Evolutionary conservation across 1,140 invertebrate genomes (phyloP).

Genomic region (Amphibalanus amphitrite): DNA sequence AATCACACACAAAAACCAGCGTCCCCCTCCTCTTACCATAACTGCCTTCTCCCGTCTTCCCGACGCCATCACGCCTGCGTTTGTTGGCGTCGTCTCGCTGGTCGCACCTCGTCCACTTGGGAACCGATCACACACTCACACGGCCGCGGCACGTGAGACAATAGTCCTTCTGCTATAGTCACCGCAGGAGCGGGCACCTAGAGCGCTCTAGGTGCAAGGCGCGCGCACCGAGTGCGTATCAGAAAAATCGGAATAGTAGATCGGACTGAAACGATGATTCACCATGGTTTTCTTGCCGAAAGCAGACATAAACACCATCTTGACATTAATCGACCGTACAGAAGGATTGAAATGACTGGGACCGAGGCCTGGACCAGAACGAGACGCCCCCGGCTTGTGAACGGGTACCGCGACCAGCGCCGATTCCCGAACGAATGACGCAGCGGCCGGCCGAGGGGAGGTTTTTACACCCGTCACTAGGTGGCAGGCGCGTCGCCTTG

Average conservation of each 20-base stretch:
- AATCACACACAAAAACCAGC: too few relatives aligned
- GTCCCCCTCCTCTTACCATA: too few relatives aligned
- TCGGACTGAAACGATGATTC: conserved; percentile 23
- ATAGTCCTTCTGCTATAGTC: conserved; percentile 6
- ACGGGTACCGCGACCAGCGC: not conserved
- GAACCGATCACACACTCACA: not conserved
- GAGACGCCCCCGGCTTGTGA: too few relatives aligned
- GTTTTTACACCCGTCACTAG: not conserved
- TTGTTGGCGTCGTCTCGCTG: too few relatives aligned
- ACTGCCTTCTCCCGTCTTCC: not conserved
- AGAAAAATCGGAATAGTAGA: conserved; percentile 43
- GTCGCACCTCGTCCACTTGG: not conserved
- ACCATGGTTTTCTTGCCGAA: conserved; percentile 3
- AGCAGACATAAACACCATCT: conserved; percentile 6
- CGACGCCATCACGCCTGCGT: too few relatives aligned
- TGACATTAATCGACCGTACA: conserved; percentile 6
- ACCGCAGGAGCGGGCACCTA: conserved; percentile 9
- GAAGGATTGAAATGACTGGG: not conserved
- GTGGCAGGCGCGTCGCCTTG: not conserved
- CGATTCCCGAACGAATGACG: not conserved
- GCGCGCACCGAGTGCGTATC: conserved; percentile 13
- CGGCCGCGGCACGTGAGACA: conserved; percentile 1
- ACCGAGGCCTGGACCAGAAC: not conserved
- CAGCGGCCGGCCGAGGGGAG: too few relatives aligned
- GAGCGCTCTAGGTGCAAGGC: conserved; percentile 9